Conservation (phyloP, 1,140 invertebrate species). For the Drosophila kohkoa region DNA sequence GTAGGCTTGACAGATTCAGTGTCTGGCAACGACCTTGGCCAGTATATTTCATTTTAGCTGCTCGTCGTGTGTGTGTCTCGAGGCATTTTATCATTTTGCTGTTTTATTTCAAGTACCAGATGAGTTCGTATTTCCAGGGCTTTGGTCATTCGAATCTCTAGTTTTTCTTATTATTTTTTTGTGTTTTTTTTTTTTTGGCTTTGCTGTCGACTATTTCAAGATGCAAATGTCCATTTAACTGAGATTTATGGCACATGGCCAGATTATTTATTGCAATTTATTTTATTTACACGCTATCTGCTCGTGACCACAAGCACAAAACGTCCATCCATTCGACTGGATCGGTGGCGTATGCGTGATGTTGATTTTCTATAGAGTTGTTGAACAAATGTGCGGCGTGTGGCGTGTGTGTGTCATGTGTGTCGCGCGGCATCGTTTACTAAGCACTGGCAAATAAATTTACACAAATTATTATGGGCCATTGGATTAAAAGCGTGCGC, state of each 20-base stretch:
- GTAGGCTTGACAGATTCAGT: slow-evolving; percentile 27
- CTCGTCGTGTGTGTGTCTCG: slow-evolving; percentile 44
- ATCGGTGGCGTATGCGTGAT: slow-evolving; percentile 51
- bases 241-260: slow-evolving; percentile 78
- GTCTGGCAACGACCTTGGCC: slow-evolving; percentile 13
- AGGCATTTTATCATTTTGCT: slow-evolving; percentile 75
- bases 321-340: slow-evolving; percentile 2
- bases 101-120: slow-evolving; percentile 65
- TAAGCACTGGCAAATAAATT: slow-evolving; percentile 81
- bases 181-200: slow-evolving; percentile 20
- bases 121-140: slow-evolving; percentile 38
- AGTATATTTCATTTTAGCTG: slow-evolving; percentile 6
- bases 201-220: slow-evolving; percentile 74
- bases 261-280: slow-evolving; percentile 84
- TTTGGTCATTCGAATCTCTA: slow-evolving; percentile 19
- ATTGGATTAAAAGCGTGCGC: slow-evolving; percentile 67
- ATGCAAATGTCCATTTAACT: slow-evolving; percentile 83
- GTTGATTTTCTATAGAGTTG: slow-evolving; percentile 3
- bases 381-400: background rate
- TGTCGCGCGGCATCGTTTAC: slow-evolving; percentile 31
- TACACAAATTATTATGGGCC: slow-evolving; percentile 79
- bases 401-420: slow-evolving; percentile 7
- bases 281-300: slow-evolving; percentile 83
- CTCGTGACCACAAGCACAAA: slow-evolving; percentile 61
- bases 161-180: slow-evolving; percentile 4